phyloP scores from a whole-genome alignment of 2,113 vertebrate genomes.

The Rana temporaria region DNA sequence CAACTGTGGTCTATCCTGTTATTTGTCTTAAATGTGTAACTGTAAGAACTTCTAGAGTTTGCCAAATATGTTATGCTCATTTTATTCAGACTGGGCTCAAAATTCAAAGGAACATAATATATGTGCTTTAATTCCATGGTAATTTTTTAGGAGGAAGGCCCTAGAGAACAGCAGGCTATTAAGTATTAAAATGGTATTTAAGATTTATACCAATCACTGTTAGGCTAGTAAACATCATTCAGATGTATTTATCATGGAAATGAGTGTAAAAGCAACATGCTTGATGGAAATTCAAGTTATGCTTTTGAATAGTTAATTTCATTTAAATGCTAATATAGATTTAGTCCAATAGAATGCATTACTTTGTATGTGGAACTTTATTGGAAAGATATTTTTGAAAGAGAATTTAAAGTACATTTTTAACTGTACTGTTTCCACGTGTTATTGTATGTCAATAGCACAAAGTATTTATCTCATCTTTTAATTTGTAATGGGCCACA shows the following conservation, averaged over 20 bases:
- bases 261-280: slow-evolving; percentile 11
- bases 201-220: not conserved
- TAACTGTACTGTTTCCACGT: not conserved
- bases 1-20: too few relatives aligned
- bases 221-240: slow-evolving; percentile 28
- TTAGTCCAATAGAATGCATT: not conserved
- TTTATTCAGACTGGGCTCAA: not conserved
- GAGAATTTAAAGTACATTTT: not conserved
- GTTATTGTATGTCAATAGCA: not conserved
- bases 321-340: slow-evolving; percentile 39
- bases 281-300: slow-evolving; percentile 34
- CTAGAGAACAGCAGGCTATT: not conserved
- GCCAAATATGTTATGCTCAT: not conserved
- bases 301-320: slow-evolving; percentile 27
- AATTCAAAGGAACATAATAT: not conserved
- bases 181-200: slow-evolving; percentile 6
- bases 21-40: too few relatives aligned
- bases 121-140: not conserved
- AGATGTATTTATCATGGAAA: slow-evolving; percentile 32
- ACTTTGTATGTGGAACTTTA: not conserved
- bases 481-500: not conserved
- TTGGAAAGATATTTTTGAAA: not conserved
- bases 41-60: not conserved
- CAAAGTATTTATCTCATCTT: not conserved
- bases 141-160: not conserved